Percentiles rank a stretch among this genome's conserved stretches.
Conservation (phyloP, 2,888 invertebrate genomes). For the Flexamia atlantica region DNA sequence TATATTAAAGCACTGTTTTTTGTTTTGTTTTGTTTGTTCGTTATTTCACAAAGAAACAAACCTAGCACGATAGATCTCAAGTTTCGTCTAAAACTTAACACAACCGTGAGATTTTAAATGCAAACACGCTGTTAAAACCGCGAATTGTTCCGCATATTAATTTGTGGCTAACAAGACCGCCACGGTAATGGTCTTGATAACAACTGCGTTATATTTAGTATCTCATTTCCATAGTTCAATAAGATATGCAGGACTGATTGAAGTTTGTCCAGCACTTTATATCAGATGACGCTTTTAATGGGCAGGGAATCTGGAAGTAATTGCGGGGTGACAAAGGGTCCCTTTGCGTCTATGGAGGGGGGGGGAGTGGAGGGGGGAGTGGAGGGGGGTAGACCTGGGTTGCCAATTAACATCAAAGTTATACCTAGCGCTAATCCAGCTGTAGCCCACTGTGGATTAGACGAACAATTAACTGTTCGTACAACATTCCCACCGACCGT, state of each 20-base stretch:
- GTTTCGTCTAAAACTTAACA: too few species aligned
- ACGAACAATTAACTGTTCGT: background rate
- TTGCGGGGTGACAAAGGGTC: constrained; percentile 2
- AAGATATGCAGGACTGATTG: constrained; percentile 31
- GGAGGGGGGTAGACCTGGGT: background rate
- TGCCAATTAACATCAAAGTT: constrained; percentile 20
- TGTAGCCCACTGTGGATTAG: background rate
- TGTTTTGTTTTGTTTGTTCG: too few species aligned
- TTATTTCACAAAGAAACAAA: too few species aligned
- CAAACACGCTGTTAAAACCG: too few species aligned
- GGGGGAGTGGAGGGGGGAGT: background rate
- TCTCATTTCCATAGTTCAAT: background rate
- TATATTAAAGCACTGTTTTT: too few species aligned
- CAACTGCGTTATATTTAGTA: background rate
- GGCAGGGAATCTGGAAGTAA: background rate
- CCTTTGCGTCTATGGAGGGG: background rate
- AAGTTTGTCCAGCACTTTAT: constrained; percentile 27
- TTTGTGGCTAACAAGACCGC: too few species aligned
- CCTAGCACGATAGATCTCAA: too few species aligned
- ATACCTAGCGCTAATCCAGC: background rate
- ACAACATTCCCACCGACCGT: too few species aligned
- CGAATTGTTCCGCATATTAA: too few species aligned
- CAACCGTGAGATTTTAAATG: too few species aligned
- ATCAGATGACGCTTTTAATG: constrained; percentile 21
- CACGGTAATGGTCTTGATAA: too few species aligned